These are phyloP conservation scores for Diogma glabrata DNA, from an alignment of 2,888 invertebrate species.

Conservation along the genomic window DNA sequence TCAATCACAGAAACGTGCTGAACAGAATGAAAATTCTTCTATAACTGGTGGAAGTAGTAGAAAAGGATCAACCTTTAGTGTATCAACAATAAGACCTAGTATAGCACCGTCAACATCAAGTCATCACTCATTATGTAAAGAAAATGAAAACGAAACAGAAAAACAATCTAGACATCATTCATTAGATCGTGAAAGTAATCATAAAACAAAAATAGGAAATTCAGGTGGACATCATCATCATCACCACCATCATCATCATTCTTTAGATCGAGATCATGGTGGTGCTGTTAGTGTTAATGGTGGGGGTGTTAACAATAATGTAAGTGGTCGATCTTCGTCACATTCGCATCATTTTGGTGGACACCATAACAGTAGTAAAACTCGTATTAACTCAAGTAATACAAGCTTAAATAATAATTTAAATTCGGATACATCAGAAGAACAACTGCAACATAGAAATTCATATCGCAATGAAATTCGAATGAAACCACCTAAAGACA, in stretches of 20 bases:
- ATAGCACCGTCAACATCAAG: constrained; percentile 14
- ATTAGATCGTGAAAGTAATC: constrained; percentile 11
- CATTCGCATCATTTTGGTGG: constrained; percentile 2
- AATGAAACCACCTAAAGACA: constrained; percentile 4
- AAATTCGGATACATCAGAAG: constrained; percentile 7
- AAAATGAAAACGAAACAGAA: constrained; percentile 7
- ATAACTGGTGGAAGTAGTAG: constrained; percentile 13
- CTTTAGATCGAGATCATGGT: constrained; percentile 3
- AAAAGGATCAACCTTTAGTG: constrained; percentile 15
- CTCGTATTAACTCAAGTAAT: constrained; percentile 1
- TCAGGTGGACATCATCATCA: constrained; percentile 2
- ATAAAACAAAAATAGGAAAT: constrained; percentile 5
- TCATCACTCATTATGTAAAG: constrained; percentile 9
- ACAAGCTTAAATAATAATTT: constrained; percentile 6
- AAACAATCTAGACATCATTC: constrained; percentile 11
- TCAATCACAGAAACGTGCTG: constrained; percentile 34
- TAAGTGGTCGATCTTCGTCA: constrained; percentile 1
- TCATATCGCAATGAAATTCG: constrained; percentile 7
- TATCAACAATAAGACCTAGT: background rate
- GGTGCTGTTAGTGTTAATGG: too few relatives aligned
- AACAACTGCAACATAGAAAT: constrained; percentile 4
- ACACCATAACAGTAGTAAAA: constrained; percentile 2
- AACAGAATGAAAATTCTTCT: constrained; percentile 13
- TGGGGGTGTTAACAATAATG: background rate
- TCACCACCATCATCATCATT: constrained; percentile 7